Evolutionary conservation across 1,140 invertebrate species (phyloP).

Genomic region (Drosophila pruinosa): DNA sequence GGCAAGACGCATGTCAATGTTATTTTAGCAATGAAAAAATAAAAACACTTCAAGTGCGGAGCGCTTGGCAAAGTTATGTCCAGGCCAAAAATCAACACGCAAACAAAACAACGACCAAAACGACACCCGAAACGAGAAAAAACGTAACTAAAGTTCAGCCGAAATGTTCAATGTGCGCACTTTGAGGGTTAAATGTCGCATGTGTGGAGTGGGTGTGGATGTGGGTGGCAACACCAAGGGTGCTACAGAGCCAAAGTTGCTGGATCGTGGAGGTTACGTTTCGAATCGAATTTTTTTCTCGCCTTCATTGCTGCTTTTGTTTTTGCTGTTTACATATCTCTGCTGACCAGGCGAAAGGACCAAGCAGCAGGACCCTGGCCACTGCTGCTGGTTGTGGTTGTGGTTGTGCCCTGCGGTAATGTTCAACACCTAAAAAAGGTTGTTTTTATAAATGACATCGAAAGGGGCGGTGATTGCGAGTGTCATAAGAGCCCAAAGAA

Average conservation of each 20-base stretch:
- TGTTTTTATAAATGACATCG: constrained; percentile 41
- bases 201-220: no score
- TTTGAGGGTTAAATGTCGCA: constrained; percentile 78
- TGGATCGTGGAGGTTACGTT: constrained; percentile 60
- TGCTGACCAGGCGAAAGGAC: constrained; percentile 59
- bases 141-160: constrained; percentile 19
- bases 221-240: constrained; percentile 30
- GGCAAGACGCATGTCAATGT: constrained; percentile 76
- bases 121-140: constrained; percentile 31
- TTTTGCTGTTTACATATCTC: constrained; percentile 71
- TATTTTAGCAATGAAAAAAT: constrained; percentile 71
- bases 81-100: constrained; percentile 75
- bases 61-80: constrained; percentile 49
- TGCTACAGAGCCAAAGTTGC: constrained; percentile 54
- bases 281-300: constrained; percentile 15
- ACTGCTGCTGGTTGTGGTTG: constrained; percentile 12
- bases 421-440: constrained; percentile 77
- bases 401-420: constrained; percentile 70
- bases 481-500: neutral
- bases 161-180: constrained; percentile 64
- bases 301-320: neutral
- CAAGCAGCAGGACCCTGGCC: constrained; percentile 46
- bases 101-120: constrained; percentile 38
- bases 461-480: neutral
- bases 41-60: constrained; percentile 31